Evolutionary conservation across 2,797 vertebrate species (phyloP).

Genomic region (Sibirionetta formosa): DNA sequence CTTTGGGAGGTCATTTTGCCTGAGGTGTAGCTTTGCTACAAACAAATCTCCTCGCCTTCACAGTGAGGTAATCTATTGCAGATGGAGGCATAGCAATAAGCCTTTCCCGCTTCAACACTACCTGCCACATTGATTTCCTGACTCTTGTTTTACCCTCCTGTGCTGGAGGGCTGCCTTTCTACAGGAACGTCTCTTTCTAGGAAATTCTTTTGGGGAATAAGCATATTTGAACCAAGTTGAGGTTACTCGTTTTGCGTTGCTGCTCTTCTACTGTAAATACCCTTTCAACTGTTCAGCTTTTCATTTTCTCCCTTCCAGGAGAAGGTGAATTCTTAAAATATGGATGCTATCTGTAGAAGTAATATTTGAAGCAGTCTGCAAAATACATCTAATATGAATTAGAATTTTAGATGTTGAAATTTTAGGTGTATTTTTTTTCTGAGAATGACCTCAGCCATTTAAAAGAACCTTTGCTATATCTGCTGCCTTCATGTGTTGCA

Average conservation of each 20-base stretch:
- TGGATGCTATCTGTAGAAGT: not conserved
- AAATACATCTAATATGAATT: not conserved
- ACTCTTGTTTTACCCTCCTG: not conserved
- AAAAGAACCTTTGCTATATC: not conserved
- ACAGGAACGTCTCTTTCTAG: not conserved
- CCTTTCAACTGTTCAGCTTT: not conserved
- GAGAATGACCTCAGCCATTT: not conserved
- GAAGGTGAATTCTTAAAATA: not conserved
- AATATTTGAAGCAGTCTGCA: not conserved
- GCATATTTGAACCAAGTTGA: not conserved
- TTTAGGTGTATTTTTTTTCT: not conserved
- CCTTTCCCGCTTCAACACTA: not conserved
- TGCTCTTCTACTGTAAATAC: not conserved
- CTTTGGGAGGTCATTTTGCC: not conserved
- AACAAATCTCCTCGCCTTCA: not conserved
- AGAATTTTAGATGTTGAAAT: not conserved
- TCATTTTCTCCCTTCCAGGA: not conserved
- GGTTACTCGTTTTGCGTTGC: not conserved
- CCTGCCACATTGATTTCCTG: not conserved
- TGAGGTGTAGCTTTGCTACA: not conserved
- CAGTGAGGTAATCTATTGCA: not conserved
- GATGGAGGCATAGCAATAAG: not conserved
- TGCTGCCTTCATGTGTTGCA: not conserved
- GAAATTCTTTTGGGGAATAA: not conserved
- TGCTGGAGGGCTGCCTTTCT: not conserved